Percentiles rank a stretch among this genome's conserved stretches.
Evolutionary conservation across 2,113 vertebrate genomes (phyloP).

Genomic region (Sula dactylatra): DNA sequence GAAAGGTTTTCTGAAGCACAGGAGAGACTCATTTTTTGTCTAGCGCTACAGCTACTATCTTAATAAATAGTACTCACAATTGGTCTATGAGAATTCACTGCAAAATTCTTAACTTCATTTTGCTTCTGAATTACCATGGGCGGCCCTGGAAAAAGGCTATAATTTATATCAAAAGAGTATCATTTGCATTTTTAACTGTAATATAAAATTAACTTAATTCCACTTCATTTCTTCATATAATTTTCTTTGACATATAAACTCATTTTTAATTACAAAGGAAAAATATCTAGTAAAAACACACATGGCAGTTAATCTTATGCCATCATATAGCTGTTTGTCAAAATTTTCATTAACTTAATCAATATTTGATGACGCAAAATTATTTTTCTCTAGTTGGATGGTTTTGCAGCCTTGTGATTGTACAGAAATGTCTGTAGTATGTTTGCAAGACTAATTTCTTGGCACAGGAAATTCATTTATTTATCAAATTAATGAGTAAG

Average conservation of each 20-base stretch:
- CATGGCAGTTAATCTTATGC: not conserved
- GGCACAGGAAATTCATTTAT: not conserved
- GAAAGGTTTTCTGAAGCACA: not conserved
- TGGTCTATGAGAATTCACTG: not conserved
- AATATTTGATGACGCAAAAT: conserved; percentile 45
- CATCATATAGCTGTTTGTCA: not conserved
- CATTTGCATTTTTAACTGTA: not conserved
- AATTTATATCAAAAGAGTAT: not conserved
- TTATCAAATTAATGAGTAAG: not conserved
- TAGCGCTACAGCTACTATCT: not conserved
- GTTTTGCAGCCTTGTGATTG: not conserved
- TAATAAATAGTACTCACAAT: not conserved
- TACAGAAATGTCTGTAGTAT: not conserved
- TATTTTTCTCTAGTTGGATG: not conserved
- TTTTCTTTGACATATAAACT: not conserved
- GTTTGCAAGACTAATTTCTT: conserved; percentile 5
- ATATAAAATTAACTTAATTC: conserved; percentile 4
- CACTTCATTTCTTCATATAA: conserved; percentile 8
- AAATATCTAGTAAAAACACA: conserved; percentile 1
- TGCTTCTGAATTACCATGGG: not conserved
- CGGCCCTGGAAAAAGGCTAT: not conserved
- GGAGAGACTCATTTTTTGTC: not conserved
- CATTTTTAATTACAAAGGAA: conserved; percentile 10
- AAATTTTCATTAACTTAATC: conserved; percentile 26
- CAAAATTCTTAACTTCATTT: conserved; percentile 12